These are phyloP conservation scores for Enteromius paludinosus DNA, from an alignment of 2,797 vertebrate genomes.

Conservation along the genomic window DNA sequence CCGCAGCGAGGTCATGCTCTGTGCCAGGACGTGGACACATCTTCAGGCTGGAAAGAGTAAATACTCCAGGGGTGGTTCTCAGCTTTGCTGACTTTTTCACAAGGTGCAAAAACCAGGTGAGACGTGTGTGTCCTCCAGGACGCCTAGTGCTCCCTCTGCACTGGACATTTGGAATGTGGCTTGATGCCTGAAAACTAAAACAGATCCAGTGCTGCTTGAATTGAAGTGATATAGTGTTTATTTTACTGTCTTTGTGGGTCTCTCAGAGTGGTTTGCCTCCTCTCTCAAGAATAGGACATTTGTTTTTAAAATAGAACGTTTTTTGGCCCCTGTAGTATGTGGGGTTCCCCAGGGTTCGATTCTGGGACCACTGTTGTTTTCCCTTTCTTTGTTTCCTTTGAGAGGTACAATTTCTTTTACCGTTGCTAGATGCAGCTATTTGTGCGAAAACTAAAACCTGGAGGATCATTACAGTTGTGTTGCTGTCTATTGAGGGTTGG, in stretches of 20 bases:
- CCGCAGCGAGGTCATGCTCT: constrained; percentile 65
- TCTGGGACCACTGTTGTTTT: background rate
- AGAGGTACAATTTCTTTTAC: background rate
- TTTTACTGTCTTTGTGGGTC: background rate
- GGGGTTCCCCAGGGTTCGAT: background rate
- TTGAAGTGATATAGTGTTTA: background rate
- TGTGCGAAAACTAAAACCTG: background rate
- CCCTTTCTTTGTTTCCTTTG: background rate
- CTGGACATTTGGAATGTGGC: background rate
- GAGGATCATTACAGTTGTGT: too few species aligned
- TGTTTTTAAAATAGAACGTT: background rate
- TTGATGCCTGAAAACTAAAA: background rate
- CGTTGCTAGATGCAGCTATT: background rate
- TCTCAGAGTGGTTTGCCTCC: background rate
- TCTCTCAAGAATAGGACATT: background rate
- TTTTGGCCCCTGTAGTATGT: background rate
- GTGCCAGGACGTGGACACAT: constrained; percentile 38
- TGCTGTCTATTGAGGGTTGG: too few species aligned
- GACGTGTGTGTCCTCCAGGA: constrained; percentile 2
- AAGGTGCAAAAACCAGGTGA: constrained; percentile 63
- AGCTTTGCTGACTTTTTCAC: constrained; percentile 61
- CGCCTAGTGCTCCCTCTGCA: background rate
- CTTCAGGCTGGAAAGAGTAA: constrained; percentile 64
- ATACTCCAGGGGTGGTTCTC: constrained; percentile 61
- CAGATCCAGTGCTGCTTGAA: background rate